These are phyloP conservation scores for Conopomorpha cramerella DNA, from an alignment of 1,140 invertebrate genomes.

Conservation along the genomic window DNA sequence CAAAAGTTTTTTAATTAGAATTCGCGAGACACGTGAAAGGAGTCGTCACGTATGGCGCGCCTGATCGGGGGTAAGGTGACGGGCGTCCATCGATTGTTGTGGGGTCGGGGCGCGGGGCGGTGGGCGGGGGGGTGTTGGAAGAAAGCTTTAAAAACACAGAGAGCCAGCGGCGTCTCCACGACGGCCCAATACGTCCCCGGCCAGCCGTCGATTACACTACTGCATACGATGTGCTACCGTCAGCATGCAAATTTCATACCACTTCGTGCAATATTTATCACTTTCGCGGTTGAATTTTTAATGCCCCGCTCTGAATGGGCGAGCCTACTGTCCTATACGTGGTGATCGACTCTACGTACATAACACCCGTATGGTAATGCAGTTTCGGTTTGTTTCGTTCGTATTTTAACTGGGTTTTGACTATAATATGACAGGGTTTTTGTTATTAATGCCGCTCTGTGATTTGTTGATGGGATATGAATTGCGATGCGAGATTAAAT, in stretches of 20 bases:
- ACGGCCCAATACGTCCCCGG: conserved; percentile 48
- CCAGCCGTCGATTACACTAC: conserved; percentile 39
- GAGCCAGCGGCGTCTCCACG: conserved; percentile 34
- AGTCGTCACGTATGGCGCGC: background rate
- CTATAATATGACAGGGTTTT: too few species aligned
- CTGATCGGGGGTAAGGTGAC: background rate
- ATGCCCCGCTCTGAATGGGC: too few species aligned
- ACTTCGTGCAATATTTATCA: conserved; percentile 1
- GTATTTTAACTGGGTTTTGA: too few species aligned
- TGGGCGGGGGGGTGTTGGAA: conserved; percentile 13
- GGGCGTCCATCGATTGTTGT: conserved; percentile 38
- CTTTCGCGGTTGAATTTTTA: too few species aligned
- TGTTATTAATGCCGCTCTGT: too few species aligned
- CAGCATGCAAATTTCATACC: conserved; percentile 7
- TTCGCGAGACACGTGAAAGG: too few species aligned
- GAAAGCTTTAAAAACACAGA: conserved; percentile 48
- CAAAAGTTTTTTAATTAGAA: background rate
- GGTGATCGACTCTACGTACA: too few species aligned
- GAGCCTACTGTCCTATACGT: too few species aligned
- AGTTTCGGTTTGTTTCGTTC: too few species aligned
- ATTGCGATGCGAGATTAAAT: too few species aligned
- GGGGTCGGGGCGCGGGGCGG: conserved; percentile 7
- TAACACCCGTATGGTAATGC: too few species aligned
- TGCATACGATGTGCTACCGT: conserved; percentile 27
- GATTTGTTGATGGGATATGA: too few species aligned